Evolutionary conservation across 2,113 vertebrate species (phyloP).

Genomic region (Lamprologus speciosus): DNA sequence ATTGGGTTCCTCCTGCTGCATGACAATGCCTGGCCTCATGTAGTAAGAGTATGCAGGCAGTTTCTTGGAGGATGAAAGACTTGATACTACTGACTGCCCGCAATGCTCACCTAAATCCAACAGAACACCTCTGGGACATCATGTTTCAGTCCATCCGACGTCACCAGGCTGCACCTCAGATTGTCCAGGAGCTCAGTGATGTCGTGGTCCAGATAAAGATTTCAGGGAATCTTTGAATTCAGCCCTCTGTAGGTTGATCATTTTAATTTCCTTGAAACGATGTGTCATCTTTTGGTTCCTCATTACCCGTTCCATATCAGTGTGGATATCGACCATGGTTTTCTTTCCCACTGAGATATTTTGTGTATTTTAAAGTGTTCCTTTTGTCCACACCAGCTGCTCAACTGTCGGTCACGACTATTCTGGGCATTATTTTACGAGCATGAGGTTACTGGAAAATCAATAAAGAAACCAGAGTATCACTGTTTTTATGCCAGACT

Average conservation of each 20-base stretch:
- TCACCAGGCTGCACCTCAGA: not conserved
- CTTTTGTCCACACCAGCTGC: not conserved
- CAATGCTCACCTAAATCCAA: not conserved
- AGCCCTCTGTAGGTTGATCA: not conserved
- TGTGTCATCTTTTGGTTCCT: fast-evolving
- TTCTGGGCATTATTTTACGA: not conserved
- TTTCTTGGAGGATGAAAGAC: not conserved
- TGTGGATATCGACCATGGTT: not conserved
- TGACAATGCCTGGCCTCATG: not conserved
- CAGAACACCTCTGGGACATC: not conserved
- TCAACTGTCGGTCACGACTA: not conserved
- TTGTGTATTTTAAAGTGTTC: not conserved
- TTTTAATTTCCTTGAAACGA: not conserved
- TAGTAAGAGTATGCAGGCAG: not conserved
- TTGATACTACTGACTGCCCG: not conserved
- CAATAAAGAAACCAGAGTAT: not conserved
- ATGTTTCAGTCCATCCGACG: fast-evolving
- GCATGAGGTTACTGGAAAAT: not conserved
- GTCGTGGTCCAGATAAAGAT: not conserved
- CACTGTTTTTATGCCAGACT: not conserved
- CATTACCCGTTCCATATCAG: not conserved
- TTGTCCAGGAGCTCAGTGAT: not conserved
- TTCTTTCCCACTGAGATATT: not conserved
- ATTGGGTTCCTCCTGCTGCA: not conserved
- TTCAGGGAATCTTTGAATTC: not conserved